phyloP scores from a whole-genome alignment of 2,113 vertebrate genomes.

The Microcebus griseorufus region DNA sequence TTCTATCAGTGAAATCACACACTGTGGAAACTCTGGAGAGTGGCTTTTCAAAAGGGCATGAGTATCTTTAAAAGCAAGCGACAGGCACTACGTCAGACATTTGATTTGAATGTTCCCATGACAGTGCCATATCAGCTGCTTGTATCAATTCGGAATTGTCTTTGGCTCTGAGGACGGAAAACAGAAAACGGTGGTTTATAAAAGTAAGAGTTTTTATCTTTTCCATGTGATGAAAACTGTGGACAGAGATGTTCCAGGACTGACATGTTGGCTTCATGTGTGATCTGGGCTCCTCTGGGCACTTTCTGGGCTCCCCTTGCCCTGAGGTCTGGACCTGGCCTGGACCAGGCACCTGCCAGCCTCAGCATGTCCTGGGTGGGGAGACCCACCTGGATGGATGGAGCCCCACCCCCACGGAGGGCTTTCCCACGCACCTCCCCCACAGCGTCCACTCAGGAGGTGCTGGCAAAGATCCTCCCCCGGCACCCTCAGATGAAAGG shows the following conservation, averaged over 20 bases:
- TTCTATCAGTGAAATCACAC: not conserved
- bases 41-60: not conserved
- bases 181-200: not conserved
- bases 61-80: not conserved
- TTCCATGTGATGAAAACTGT: not conserved
- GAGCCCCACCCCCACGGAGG: accelerated
- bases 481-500: not conserved
- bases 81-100: not conserved
- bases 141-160: not conserved
- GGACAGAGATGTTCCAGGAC: not conserved
- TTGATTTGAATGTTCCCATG: not conserved
- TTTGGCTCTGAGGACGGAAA: not conserved
- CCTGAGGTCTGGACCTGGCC: not conserved
- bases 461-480: no score
- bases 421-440: not conserved
- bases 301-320: not conserved
- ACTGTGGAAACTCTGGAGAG: not conserved
- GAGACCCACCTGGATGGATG: no score
- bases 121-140: not conserved
- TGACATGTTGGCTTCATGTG: not conserved
- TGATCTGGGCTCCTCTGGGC: not conserved
- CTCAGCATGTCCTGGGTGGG: accelerated
- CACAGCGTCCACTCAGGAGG: accelerated
- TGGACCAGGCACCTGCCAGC: not conserved
- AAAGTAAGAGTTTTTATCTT: not conserved